Conservation (phyloP, 37 sponge, comb jelly and placozoan species). For the Oopsacas minuta region DNA sequence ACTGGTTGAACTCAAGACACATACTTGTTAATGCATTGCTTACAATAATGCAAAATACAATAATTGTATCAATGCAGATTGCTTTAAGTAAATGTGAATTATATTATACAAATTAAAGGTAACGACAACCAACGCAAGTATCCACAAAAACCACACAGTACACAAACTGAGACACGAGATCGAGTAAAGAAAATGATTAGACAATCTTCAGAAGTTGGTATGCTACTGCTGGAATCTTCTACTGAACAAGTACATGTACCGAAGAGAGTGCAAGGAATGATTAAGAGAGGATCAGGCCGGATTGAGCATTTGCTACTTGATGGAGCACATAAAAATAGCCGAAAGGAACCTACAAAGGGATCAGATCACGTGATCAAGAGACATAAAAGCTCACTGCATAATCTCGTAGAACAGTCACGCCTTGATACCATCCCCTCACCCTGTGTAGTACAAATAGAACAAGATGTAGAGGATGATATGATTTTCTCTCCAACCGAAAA, state of each 20-base stretch:
- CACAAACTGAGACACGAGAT: neutral
- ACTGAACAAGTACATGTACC: neutral
- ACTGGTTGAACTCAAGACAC: too few species aligned
- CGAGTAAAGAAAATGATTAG: neutral
- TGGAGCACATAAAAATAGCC: neutral
- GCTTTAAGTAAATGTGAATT: too few species aligned
- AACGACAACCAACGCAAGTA: neutral
- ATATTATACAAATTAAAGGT: too few species aligned
- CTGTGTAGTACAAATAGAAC: neutral
- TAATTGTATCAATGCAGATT: too few species aligned
- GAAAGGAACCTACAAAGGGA: neutral
- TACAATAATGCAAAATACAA: too few species aligned
- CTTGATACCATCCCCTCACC: neutral
- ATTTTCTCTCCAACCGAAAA: neutral
- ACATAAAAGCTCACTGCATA: neutral
- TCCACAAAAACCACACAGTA: neutral
- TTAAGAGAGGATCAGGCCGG: neutral
- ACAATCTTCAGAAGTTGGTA: conserved; percentile 9
- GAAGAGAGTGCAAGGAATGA: neutral
- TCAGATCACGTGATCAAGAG: neutral
- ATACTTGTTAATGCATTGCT: too few species aligned
- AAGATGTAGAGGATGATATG: neutral
- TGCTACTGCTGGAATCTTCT: neutral
- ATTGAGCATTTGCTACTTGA: neutral
- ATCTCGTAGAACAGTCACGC: neutral